Evolutionary conservation across 1,140 invertebrate genomes (phyloP), one percentile per base, ranked within the genome.

Genomic region (Aphis gossypii): DNA sequence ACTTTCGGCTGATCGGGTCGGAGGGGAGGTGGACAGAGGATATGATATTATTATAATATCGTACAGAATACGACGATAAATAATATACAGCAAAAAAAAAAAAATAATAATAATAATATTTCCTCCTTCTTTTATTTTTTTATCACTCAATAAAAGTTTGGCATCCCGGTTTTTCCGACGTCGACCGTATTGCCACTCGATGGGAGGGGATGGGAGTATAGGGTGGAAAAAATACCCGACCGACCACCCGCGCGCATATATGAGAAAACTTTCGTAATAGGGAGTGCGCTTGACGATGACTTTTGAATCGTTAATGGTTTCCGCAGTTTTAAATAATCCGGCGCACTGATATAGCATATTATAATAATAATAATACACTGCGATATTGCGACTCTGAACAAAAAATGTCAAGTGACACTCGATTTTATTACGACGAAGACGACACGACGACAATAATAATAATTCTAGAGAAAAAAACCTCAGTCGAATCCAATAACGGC

Each of bases 101-200:
- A 41, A 41, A 41, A 41, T 1, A 41, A 41, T 41, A 41, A 41
- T 84, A 84, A 83, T 83, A 83, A 83, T 92, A 92, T 38, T 92
- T 91, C 88, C 88, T 89, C 54, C 30, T 60, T 11, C 25, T 41
- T 68, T 90, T 54, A 30, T 90, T 48, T 92, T 83, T 54, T 38
- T 38, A 54, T 86, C 82, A 93, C 82, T 93, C 92, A 93, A 93
- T 93, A 93, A 93, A 93, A 93, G 76, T 93, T 93, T 92, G 91
- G 68, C 91, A 21, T 92, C 68, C 90, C 56, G 35, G 46, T 7
- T 35, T 84, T 93, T 38, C 76, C 92, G 48, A 93, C 92, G 41
- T 25, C 82, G 35, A 86, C 92, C 76, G 91, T 84, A 92, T 92
- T 92, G 91, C 9, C 35, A 5, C 4, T 25, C 89, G 44, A 6